phyloP scores from a whole-genome alignment of 2,113 vertebrate species.

The Takifugu bimaculatus region DNA sequence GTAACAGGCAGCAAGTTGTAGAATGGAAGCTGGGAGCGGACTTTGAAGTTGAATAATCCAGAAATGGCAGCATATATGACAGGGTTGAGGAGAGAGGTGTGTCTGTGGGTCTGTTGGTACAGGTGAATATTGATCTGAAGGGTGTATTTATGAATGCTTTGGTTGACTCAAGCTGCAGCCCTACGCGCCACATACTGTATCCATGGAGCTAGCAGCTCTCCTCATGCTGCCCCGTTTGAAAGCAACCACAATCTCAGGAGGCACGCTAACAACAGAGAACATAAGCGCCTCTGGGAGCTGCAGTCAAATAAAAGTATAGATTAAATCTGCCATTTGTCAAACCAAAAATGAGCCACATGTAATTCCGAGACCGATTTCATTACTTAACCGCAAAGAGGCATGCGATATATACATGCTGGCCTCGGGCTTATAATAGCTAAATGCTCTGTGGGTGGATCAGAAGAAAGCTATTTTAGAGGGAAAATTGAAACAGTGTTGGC shows the following conservation, averaged over 20 bases:
- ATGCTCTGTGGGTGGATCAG: slow-evolving; percentile 15
- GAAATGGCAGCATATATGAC: slow-evolving; percentile 13
- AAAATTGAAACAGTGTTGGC: slow-evolving; percentile 17
- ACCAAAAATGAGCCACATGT: slow-evolving; percentile 19
- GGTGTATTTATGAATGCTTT: too few relatives aligned
- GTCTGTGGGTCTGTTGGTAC: not conserved
- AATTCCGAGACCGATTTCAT: slow-evolving; percentile 16
- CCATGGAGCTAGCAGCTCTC: too few relatives aligned
- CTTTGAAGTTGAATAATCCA: slow-evolving; percentile 43
- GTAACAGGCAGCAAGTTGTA: slow-evolving; percentile 38
- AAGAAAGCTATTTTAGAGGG: slow-evolving; percentile 25
- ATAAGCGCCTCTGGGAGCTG: slow-evolving; percentile 16
- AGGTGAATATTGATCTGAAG: too few relatives aligned
- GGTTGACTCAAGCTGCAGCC: too few relatives aligned
- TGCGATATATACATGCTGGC: not conserved
- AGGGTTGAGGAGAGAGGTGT: not conserved
- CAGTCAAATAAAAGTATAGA: slow-evolving; percentile 15
- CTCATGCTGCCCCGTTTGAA: too few relatives aligned
- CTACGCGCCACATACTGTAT: too few relatives aligned
- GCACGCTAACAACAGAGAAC: slow-evolving; percentile 7
- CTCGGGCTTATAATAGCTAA: not conserved
- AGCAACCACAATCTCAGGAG: slow-evolving; percentile 11
- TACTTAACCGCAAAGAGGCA: slow-evolving; percentile 12
- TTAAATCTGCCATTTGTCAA: slow-evolving; percentile 30
- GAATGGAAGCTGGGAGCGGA: slow-evolving; percentile 35